Percentiles rank a stretch among this genome's conserved stretches.
These are phyloP conservation scores for Sinocyclocheilus anshuiensis DNA, from an alignment of 2,113 vertebrate genomes.

Conservation along the genomic window DNA sequence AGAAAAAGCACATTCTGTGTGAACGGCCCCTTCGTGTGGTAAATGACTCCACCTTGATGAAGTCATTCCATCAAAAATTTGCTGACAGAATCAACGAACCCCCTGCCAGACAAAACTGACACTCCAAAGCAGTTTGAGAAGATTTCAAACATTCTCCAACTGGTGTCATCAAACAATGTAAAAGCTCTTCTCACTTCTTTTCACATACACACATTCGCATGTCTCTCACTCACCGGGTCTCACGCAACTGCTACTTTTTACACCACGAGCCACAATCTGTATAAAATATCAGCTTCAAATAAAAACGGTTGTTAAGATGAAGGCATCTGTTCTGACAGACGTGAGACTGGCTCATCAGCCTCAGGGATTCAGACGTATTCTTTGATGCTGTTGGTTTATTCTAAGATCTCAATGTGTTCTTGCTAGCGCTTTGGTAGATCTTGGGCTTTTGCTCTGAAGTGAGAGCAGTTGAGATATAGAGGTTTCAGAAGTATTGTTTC, in stretches of 20 bases:
- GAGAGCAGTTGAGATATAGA: constrained; percentile 5
- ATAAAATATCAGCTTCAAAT: constrained; percentile 11
- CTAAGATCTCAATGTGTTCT: constrained; percentile 15
- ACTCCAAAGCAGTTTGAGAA: constrained; percentile 7
- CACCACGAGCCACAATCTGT: constrained; percentile 5
- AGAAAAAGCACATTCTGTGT: not conserved
- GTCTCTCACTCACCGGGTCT: not conserved
- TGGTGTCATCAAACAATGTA: not conserved
- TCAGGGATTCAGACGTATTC: not conserved
- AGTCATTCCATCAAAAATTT: not conserved
- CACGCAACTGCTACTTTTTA: constrained; percentile 21
- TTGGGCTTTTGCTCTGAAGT: not conserved
- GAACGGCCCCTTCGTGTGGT: not conserved
- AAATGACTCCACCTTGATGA: not conserved
- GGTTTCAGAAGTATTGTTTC: not conserved
- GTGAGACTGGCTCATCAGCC: constrained; percentile 23
- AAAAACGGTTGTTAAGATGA: constrained; percentile 24
- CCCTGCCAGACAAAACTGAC: not conserved
- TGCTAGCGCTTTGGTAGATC: not conserved
- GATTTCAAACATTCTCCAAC: not conserved
- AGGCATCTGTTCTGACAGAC: constrained; percentile 38
- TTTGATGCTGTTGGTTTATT: constrained; percentile 37
- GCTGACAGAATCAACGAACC: not conserved
- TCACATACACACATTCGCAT: not conserved
- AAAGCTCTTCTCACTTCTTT: not conserved